Evolutionary conservation across 2,888 invertebrate genomes (phyloP), one percentile per base, ranked within the genome.

Genomic region (Caenorhabditis zanzibari): DNA sequence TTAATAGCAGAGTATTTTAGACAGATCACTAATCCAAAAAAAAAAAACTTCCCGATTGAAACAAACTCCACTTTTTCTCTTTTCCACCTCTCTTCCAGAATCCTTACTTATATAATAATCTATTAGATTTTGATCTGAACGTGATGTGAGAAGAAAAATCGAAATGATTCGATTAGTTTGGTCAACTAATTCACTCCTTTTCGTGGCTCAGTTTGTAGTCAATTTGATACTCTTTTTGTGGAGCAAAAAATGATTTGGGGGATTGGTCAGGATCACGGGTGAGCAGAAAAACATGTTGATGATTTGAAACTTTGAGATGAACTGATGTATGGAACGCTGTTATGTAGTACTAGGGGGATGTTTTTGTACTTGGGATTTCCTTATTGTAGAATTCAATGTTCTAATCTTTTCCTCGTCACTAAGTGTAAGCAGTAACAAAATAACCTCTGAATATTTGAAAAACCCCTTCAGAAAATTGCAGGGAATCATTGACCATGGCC

Each of bases 401-500:
- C 49, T 49, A 22, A 19, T n/a, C 49, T 1, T n/a, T 19, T 49
- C 22, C 7, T n/a, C 5, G 49, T 19, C 6, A 5, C 9, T n/a
- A 44, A 44, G 44, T 19, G 2, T 38, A 12, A 38, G 38, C 38
- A 38, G n/a, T 22, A 38, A 38, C 38, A 38, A 38, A 12, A 38
- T 38, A 38, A 38, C 6, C 32, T 32, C 32, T 6, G 7, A 7
- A 7, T 32, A 32, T 32, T 7, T 6, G 2, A 6, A 12, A 38
- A 38, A 38, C 38, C 5, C 5, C 32, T 4, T 38, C 12, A 38
- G 12, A 12, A 10, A n/a, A 10, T 52, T 68, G n/a, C 64, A 79
- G 79, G 79, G 79, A 19, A 32, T 79, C 26, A 56, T 79, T 0
- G 79, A 79, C 19, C 56, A 71, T 24, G 69, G 58, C 4, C 22